Evolutionary conservation across 2,113 vertebrate species (phyloP), one percentile per base, ranked within the genome.

Genomic region (Bathybates hornii): DNA sequence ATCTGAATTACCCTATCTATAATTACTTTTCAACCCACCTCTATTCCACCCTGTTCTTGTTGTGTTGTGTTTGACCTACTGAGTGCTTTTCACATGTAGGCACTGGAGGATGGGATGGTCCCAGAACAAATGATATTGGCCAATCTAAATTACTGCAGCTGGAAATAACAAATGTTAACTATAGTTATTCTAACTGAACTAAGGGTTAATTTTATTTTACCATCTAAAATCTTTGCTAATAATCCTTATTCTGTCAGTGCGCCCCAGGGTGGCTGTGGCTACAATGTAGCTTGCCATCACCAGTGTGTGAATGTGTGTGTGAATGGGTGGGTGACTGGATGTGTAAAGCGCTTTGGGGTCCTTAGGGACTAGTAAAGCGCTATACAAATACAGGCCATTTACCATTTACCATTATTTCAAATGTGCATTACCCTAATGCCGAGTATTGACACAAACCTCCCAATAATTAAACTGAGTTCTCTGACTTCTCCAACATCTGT

Each of bases 401-500:
- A 27, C 24, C 24, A 27, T 27, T 27, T 27, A 27, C 24, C 24
- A 27, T 27, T 27, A 27, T 56, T 82, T 36, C 53, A 53, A 27
- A 63, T 73, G 32, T 80, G 36, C 27, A 24, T 71, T 24, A 52
- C 50, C 57, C 12, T 52, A 54, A 45, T 59, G 24, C n/a, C 4
- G 5, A 82, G 32, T 50, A 45, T 29, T 66, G 14, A 50, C 68
- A 36, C 53, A 78, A 57, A 38, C 34, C 19, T 81, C n/a, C 17
- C 61, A 21, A 76, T 61, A 14, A 11, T 76, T 57, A 19, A 56
- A 32, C 8, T 56, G 7, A 56, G 27, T 32, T 83, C 16, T 73
- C 17, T 14, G 21, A n/a, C 87, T 53, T 61, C 29, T 45, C 71
- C 21, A 6, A 48, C 88, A 87, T 94, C 88, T 89, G 89, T 79